A percentile compares a stretch with the other conserved stretches of the same genome.
These are phyloP conservation scores for Aphrocallistes beatrix DNA, from an alignment of 37 sponge, comb jelly and placozoan species.

Conservation along the genomic window DNA sequence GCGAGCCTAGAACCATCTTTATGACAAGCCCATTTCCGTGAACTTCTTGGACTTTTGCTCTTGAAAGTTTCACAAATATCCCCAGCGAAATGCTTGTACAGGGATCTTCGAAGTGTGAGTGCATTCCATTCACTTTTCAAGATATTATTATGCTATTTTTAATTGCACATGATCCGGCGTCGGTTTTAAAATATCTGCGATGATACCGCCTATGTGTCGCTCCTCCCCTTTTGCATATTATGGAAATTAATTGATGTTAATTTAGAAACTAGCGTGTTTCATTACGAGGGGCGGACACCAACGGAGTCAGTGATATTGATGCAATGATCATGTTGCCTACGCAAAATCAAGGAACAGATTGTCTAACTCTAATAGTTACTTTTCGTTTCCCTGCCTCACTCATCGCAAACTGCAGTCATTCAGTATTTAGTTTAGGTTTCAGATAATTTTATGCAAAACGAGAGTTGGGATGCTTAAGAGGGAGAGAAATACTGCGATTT, in stretches of 20 bases:
- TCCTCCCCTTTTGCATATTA: slow-evolving; percentile 15
- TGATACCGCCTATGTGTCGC: background rate
- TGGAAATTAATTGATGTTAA: background rate
- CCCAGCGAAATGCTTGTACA: background rate
- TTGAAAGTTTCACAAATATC: background rate
- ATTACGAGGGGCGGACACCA: slow-evolving; percentile 17
- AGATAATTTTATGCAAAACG: background rate
- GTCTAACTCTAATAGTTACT: background rate
- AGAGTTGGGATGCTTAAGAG: no score
- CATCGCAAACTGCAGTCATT: background rate
- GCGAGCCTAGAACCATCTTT: background rate
- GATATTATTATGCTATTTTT: background rate
- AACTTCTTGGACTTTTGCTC: background rate
- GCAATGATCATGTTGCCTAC: background rate
- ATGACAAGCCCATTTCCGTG: slow-evolving; percentile 1
- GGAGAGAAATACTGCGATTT: no score
- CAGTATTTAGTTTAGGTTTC: background rate
- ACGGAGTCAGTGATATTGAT: background rate
- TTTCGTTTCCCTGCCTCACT: background rate
- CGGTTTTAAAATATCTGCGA: slow-evolving; percentile 11
- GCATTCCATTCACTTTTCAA: slow-evolving; percentile 18
- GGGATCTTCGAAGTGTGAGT: background rate
- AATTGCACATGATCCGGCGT: background rate
- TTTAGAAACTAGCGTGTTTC: background rate
- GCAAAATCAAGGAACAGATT: slow-evolving; percentile 2